Base-by-base conservation (phyloP, 1,140 invertebrate genomes). In the Drosophila varians region DNA sequence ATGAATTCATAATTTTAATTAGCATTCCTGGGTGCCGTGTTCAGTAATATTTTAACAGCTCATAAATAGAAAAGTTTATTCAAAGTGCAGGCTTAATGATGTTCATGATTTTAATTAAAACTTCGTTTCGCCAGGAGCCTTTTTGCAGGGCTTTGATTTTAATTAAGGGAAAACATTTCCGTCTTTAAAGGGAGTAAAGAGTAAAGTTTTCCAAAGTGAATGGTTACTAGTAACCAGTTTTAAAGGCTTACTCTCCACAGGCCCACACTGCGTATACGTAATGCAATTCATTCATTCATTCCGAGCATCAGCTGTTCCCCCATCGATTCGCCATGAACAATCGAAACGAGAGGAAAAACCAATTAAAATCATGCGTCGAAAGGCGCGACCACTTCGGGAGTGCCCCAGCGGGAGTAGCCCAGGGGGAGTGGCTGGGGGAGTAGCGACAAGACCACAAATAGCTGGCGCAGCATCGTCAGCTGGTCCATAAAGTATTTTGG, bases 341-440 rank as follows among this genome's bases (percentile, higher is more conserved):
- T 82, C 47, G 55, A 66, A 83, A 70, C 53, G 42, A 46, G 31
- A 42, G 46, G 38, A 66, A 52, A 71, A 74, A 79, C 64, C 77
- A 87, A 87, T 87, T 82, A 87, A 82, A 87, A 71, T 82, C 65
- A 62, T 87, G 69, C 74, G 69, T 66, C 53, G 74, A 87, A 86
- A 87, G 71, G 77, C 64, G 60, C 68, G 73, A 61, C 56, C 73
- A 60, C 79, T 72, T 78, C 52, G 43, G 40, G 53, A 60, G 25
- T 51, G 60, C 38, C 16, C 14, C 26, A 34, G 40, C 11, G 52
- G 26, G 18, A 4, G 28, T 14, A 38, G 56, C 26, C 7, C 25
- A 31, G 21, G 4, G 21, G 46, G 51, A 11, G 36, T 18, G n/a
- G 9, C 12, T 21, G 25, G 9, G 8, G 23, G 8, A 18, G 26